phyloP scores from a whole-genome alignment of 2,797 vertebrate species.

The Falco cherrug region DNA sequence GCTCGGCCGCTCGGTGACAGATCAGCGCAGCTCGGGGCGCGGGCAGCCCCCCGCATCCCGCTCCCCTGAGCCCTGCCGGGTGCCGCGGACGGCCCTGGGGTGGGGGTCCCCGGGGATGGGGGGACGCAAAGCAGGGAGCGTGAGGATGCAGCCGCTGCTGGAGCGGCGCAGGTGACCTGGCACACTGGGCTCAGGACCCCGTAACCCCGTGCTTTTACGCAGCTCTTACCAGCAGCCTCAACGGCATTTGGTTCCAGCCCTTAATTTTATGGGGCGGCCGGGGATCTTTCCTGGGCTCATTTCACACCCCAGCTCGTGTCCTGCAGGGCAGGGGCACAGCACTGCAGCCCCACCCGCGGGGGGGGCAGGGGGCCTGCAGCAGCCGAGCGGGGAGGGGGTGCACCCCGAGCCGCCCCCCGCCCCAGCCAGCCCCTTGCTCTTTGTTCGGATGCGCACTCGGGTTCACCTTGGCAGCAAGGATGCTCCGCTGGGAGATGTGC shows the following conservation, averaged over 20 bases:
- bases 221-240: not conserved
- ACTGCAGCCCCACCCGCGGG: not conserved
- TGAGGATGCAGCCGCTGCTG: not conserved
- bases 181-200: not conserved
- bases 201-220: not conserved
- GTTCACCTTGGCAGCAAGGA: slow-evolving; percentile 25
- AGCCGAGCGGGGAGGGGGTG: not conserved
- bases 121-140: not conserved
- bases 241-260: not conserved
- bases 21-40: not conserved
- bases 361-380: not conserved
- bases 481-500: not conserved
- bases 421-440: not conserved
- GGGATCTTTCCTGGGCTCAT: not conserved
- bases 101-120: not conserved
- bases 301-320: not conserved
- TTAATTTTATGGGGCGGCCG: not conserved
- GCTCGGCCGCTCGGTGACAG: not conserved
- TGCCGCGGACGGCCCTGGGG: not conserved
- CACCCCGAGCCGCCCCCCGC: not conserved
- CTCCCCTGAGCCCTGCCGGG: not conserved
- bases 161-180: not conserved
- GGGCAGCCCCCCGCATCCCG: not conserved
- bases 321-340: not conserved
- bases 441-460: not conserved